Evolutionary conservation across 2,797 vertebrate species (phyloP).

Genomic region (Eurystomus glaucurus): DNA sequence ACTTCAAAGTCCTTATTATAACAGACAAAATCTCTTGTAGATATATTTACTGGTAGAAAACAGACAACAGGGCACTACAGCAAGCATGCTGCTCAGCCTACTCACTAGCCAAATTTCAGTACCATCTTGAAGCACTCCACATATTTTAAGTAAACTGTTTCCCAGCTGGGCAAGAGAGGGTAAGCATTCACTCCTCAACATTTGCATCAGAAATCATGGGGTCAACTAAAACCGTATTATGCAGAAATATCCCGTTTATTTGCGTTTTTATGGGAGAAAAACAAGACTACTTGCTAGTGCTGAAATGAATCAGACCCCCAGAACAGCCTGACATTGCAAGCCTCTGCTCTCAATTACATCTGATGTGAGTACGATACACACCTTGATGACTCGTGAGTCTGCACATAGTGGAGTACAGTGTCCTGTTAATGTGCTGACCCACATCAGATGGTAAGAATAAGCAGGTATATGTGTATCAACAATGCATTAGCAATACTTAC

Average conservation of each 20-base stretch:
- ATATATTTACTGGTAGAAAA: background rate
- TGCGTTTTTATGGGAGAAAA: background rate
- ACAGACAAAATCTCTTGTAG: background rate
- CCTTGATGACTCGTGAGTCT: background rate
- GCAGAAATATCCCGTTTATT: background rate
- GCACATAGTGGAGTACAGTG: accelerated
- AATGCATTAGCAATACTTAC: background rate
- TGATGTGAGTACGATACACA: background rate
- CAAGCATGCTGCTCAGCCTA: background rate
- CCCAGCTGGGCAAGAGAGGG: background rate
- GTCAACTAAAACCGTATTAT: background rate
- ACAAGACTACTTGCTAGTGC: background rate
- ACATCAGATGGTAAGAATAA: background rate
- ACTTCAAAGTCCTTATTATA: background rate
- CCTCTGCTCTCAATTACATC: background rate
- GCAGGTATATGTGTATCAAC: background rate
- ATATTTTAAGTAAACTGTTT: background rate
- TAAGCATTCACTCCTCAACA: background rate
- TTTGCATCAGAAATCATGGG: background rate
- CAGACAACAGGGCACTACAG: background rate
- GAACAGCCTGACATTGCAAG: background rate
- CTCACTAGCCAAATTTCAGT: background rate
- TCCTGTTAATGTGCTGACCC: background rate
- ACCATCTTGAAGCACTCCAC: background rate
- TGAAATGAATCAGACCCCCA: background rate